Evolutionary conservation across 2,797 vertebrate species (phyloP), one percentile per base, ranked within the genome.

Genomic region (Synaphobranchus kaupii): DNA sequence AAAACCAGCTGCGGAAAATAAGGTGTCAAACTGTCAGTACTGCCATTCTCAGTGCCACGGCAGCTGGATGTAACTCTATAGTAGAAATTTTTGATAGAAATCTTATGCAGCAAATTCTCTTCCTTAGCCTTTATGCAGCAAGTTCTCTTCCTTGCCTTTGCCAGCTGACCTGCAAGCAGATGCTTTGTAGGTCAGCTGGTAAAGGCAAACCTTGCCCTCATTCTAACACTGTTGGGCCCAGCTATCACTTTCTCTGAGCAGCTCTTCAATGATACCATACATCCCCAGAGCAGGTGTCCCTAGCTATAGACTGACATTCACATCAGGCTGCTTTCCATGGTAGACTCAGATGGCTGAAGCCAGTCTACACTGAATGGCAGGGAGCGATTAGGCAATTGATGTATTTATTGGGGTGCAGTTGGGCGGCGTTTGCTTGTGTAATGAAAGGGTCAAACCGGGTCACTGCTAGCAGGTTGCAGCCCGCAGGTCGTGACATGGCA

Each of bases 301-400:
- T n/a, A 9, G 34, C 50, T 56, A 4, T 34, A 85, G 47, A 80
- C 73, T 84, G 82, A 84, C 52, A 60, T 78, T 48, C 34, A 50
- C 34, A 81, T 73, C 85, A 58, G 54, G 8, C 86, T 90, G 84
- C 83, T 88, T 86, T 87, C 54, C 84, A 86, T 87, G 54, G 44
- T 71, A 80, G 25, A 84, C 58, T 39, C 31, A 39, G 31, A 39
- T 34, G 31, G 44, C 71, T 76, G 31, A 15, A 20, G 15, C 34
- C 58, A 50, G 44, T 20, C 6, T 48, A 13, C 31, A 58, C 13
- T 28, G 39, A 48, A 47, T 17, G 17, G 17, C 28, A 52, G 20
- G 50, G 68, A 48, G 68, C 3, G 34, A n/a, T 17, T 25, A 44
- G 82, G 9, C 17, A 22, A 28, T 76, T 50, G 68, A 60, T 47